Evolutionary conservation across 2,113 vertebrate genomes (phyloP).

Genomic region (Centropus unirufus): DNA sequence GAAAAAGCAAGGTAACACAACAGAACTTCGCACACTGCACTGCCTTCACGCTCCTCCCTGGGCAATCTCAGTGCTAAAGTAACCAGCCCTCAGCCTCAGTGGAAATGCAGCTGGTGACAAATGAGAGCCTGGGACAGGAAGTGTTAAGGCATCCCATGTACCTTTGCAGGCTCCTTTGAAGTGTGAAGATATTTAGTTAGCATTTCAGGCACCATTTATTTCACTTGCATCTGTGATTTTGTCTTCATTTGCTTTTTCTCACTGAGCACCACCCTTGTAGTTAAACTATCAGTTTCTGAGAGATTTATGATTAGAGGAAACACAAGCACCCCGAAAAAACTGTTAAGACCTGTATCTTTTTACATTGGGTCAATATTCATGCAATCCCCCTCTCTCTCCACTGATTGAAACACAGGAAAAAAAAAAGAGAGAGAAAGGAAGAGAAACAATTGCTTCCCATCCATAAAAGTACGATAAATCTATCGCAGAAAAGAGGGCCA

Average conservation of each 20-base stretch:
- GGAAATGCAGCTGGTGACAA: neutral
- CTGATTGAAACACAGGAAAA: neutral
- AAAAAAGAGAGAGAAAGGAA: neutral
- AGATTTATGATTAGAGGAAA: neutral
- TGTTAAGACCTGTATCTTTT: neutral
- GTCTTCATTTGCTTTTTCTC: neutral
- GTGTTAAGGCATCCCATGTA: neutral
- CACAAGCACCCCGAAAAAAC: neutral
- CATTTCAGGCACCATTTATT: conserved; percentile 26
- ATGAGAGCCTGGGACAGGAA: neutral
- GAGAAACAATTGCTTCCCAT: neutral
- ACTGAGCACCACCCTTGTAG: neutral
- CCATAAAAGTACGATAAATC: neutral
- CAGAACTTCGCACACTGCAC: neutral
- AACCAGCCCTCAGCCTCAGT: neutral
- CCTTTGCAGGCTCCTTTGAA: neutral
- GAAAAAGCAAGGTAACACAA: neutral
- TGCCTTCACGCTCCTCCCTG: neutral
- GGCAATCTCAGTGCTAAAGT: neutral
- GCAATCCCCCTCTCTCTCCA: neutral
- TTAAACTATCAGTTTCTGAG: neutral
- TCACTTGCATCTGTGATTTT: neutral
- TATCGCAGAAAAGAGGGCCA: neutral
- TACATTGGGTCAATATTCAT: neutral
- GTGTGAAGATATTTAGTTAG: neutral